Evolutionary conservation across 2,797 vertebrate species (phyloP).

Genomic region (Sorex maritimensis): DNA sequence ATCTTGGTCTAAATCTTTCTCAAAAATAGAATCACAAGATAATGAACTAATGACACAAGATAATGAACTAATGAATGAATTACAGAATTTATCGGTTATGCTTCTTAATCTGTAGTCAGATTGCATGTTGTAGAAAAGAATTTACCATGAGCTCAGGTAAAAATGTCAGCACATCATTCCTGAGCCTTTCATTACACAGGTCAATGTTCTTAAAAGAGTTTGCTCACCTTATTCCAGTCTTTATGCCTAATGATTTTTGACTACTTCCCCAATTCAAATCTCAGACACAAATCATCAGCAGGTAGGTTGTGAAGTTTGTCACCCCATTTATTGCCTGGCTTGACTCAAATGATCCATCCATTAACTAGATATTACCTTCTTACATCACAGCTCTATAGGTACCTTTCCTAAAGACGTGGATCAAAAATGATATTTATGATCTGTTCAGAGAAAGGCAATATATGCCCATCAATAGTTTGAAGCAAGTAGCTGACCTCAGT

Average conservation of each 20-base stretch:
- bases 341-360: conserved; percentile 64
- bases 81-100: background rate
- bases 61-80: background rate
- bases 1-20: background rate
- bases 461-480: conserved; percentile 1
- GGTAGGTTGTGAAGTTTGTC: conserved; percentile 66
- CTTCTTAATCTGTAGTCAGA: background rate
- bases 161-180: background rate
- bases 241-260: conserved; percentile 62
- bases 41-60: background rate
- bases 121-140: background rate
- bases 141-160: background rate
- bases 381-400: conserved; percentile 21
- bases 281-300: conserved; percentile 67
- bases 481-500: conserved; percentile 44
- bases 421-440: conserved; percentile 61
- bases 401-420: conserved; percentile 2
- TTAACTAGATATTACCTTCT: conserved; percentile 50
- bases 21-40: background rate
- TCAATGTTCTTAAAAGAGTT: background rate
- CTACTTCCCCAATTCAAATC: conserved; percentile 50
- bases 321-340: conserved; percentile 56
- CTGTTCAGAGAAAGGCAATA: conserved; percentile 8
- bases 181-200: background rate
- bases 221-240: background rate